Evolutionary conservation across 2,113 vertebrate genomes (phyloP).

Genomic region (Peromyscus polionotus): DNA sequence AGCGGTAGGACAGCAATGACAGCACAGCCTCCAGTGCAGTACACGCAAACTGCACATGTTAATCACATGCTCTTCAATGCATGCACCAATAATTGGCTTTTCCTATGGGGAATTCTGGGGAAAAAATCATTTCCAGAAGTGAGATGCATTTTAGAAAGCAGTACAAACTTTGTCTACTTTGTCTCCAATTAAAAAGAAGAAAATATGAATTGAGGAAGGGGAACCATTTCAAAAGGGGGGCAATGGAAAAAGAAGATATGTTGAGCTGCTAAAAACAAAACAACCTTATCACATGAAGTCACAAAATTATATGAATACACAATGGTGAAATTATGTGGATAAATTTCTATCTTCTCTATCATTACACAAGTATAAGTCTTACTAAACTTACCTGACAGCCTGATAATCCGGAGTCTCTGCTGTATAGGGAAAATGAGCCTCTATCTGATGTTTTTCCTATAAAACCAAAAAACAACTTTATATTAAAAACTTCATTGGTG

Average conservation of each 20-base stretch:
- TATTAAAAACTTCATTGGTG: conserved; percentile 61
- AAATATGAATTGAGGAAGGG: background rate
- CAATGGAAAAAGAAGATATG: conserved; percentile 13
- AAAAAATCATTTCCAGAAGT: conserved; percentile 37
- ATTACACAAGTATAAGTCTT: background rate
- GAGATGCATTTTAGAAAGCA: conserved; percentile 5
- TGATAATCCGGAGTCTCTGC: conserved; percentile 92
- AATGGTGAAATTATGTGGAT: conserved; percentile 52
- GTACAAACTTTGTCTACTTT: background rate
- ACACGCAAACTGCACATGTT: background rate
- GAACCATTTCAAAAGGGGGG: background rate
- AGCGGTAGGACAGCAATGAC: background rate
- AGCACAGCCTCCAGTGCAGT: background rate
- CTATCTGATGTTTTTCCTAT: conserved; percentile 95
- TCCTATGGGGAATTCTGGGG: background rate
- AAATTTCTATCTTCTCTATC: conserved; percentile 35
- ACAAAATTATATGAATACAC: conserved; percentile 60
- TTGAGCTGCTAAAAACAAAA: conserved; percentile 32
- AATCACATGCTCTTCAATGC: background rate
- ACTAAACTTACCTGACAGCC: conserved; percentile 93
- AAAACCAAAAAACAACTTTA: conserved; percentile 80
- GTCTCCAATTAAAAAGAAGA: conserved; percentile 52
- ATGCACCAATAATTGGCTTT: background rate
- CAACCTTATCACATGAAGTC: background rate
- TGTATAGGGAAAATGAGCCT: conserved; percentile 92